A percentile compares a stretch with the other conserved stretches of the same genome.
phyloP scores from a whole-genome alignment of 1,140 invertebrate genomes.

The Artemia franciscana region DNA sequence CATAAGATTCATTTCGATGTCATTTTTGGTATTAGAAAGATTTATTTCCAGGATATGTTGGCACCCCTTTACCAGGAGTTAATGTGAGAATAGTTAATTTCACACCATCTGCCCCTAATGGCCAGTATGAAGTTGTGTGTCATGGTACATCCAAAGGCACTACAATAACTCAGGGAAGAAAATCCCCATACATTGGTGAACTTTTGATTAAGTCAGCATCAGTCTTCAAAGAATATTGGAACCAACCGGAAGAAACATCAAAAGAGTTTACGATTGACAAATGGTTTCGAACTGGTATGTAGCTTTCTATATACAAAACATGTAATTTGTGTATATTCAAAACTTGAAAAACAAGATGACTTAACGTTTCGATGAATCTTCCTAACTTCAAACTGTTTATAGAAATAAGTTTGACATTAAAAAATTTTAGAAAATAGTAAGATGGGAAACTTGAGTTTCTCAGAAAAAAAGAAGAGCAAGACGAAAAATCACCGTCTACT shows the following conservation, averaged over 20 bases:
- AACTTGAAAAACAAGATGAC: too few relatives aligned
- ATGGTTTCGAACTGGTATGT: slow-evolving; percentile 62
- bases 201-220: slow-evolving; percentile 44
- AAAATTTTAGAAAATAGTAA: too few relatives aligned
- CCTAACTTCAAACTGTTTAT: too few relatives aligned
- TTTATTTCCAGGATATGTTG: slow-evolving; percentile 36
- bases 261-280: slow-evolving; percentile 48
- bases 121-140: slow-evolving; percentile 20
- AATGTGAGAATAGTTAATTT: slow-evolving; percentile 30
- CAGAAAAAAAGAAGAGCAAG: too few relatives aligned
- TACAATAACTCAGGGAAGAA: slow-evolving; percentile 15
- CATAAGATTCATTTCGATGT: too few relatives aligned
- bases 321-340: too few relatives aligned
- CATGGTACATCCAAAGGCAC: slow-evolving; percentile 20
- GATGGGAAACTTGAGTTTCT: too few relatives aligned
- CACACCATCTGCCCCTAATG: slow-evolving; percentile 17
- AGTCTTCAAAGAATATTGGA: slow-evolving; percentile 57
- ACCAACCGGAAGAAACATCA: slow-evolving; percentile 38
- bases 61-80: slow-evolving; percentile 45
- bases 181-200: slow-evolving; percentile 30
- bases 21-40: slow-evolving; percentile 6
- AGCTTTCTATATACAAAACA: too few relatives aligned
- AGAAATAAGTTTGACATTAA: too few relatives aligned
- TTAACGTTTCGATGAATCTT: too few relatives aligned
- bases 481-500: too few relatives aligned